Evolutionary conservation across 2,113 vertebrate genomes (phyloP).

Genomic region (Apodemus sylvaticus): DNA sequence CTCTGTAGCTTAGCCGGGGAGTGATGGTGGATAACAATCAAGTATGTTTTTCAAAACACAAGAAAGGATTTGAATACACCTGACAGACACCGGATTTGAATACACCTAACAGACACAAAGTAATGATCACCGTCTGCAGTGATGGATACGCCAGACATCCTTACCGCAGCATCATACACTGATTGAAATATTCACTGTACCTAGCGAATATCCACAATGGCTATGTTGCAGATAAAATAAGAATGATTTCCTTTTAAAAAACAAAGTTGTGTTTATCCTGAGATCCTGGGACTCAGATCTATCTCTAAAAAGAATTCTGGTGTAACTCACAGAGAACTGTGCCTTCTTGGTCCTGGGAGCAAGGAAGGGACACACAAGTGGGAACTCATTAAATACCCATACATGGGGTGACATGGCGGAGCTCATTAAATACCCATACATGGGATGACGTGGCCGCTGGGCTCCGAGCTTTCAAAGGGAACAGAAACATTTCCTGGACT

Average conservation of each 20-base stretch:
- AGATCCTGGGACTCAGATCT: neutral
- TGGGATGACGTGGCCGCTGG: no score
- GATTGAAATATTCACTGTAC: neutral
- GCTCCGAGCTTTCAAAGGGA: neutral
- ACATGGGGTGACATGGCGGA: neutral
- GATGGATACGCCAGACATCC: neutral
- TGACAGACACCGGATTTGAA: no score
- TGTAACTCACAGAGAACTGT: neutral
- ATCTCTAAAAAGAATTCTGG: neutral
- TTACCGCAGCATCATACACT: neutral
- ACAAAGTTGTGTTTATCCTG: neutral
- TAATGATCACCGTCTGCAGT: neutral
- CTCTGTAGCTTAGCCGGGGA: neutral
- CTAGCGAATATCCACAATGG: no score
- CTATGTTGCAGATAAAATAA: neutral
- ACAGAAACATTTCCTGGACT: neutral
- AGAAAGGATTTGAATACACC: no score
- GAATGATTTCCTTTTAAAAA: neutral
- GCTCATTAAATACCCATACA: no score
- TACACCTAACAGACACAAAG: neutral
- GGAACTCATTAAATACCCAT: neutral
- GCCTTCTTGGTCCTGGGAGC: neutral
- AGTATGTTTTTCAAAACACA: neutral
- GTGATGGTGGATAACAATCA: neutral
- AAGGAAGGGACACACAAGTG: accelerated